Conservation (phyloP, 1,140 invertebrate species). For the Halotydeus destructor region DNA sequence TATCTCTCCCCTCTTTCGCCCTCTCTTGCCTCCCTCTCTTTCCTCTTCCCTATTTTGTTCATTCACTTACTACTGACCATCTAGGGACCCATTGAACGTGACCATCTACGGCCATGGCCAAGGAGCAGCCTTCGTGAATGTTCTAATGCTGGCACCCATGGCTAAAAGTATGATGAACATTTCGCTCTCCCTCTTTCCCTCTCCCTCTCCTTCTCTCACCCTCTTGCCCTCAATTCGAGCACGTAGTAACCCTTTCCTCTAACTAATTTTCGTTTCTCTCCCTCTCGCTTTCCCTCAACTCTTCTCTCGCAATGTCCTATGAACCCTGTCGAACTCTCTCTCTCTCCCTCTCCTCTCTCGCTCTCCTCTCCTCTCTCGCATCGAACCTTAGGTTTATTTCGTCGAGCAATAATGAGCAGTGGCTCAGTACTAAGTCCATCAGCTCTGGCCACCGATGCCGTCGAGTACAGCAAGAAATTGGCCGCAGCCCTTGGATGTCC, state of each 20-base stretch:
- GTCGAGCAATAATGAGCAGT: constrained; percentile 49
- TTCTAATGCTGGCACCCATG: constrained; percentile 71
- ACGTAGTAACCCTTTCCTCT: too few relatives aligned
- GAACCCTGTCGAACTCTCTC: too few relatives aligned
- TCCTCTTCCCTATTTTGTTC: constrained; percentile 1
- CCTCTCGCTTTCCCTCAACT: too few relatives aligned
- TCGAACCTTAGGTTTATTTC: constrained; percentile 41
- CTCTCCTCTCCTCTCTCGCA: too few relatives aligned
- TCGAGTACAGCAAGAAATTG: constrained; percentile 31
- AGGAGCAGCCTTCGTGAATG: constrained; percentile 85
- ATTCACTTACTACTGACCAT: background rate
- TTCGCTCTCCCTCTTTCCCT: too few relatives aligned
- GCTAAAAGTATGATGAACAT: constrained; percentile 82
- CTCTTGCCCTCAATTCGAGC: too few relatives aligned
- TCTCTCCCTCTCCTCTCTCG: too few relatives aligned
- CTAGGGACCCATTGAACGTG: constrained; percentile 39
- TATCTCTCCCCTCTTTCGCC: too few relatives aligned
- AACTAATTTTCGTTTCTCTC: too few relatives aligned
- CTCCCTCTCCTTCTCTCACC: too few relatives aligned
- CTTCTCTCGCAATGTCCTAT: too few relatives aligned
- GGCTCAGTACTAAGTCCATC: constrained; percentile 53
- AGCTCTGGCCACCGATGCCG: constrained; percentile 31
- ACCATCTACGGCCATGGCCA: constrained; percentile 84
- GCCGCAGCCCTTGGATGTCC: constrained; percentile 64
- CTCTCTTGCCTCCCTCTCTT: too few relatives aligned